Base-by-base conservation (phyloP, 2,797 vertebrate genomes). In the Periophthalmus magnuspinnatus region DNA sequence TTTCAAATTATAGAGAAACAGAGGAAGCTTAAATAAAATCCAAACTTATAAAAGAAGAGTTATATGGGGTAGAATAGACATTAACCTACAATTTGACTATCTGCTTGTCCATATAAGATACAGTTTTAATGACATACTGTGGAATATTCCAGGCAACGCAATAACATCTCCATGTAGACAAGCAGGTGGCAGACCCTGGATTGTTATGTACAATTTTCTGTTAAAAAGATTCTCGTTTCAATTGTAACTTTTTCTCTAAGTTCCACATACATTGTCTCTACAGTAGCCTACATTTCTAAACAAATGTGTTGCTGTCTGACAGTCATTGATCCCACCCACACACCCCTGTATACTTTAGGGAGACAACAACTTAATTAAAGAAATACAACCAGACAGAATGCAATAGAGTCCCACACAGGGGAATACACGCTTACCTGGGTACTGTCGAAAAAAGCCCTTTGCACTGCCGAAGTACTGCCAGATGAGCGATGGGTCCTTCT, bases 381-480 rank as follows among this genome's bases (percentile, higher is more conserved):
- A 77, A 47, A 80, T 41, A 77, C 77, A 77, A 69, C 67, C 28
- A 70, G 50, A 9, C 41, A 22, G 60, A 6, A 14, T 52, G 32
- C 5, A 24, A 61, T 48, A 54, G 2, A 45, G 41, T 45, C 41
- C 2, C 11, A 14, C 38, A 57, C 17, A 62, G 3, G 45, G 33
- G 75, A 65, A 62, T 52, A 81, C 63, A 71, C 72, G 78, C 89
- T 86, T 83, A 98, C 97, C 97, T 65, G 97, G 97, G 73, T 99
- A 99, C 76, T 98, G 97, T 72, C 97, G 94, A 85, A 99, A 98
- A 94, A 98, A 99, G 64, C 97, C 97, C 83, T 98, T 98, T 65
- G 97, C 96, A 13, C 97, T 99, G 80, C 97, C 97, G 81, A 99
- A 99, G 84, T 98, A 98, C 77, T 99, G 97, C 97, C 97, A 99